These are phyloP conservation scores for Danaus chrysippus DNA, from an alignment of 2,888 invertebrate species.

Conservation along the genomic window DNA sequence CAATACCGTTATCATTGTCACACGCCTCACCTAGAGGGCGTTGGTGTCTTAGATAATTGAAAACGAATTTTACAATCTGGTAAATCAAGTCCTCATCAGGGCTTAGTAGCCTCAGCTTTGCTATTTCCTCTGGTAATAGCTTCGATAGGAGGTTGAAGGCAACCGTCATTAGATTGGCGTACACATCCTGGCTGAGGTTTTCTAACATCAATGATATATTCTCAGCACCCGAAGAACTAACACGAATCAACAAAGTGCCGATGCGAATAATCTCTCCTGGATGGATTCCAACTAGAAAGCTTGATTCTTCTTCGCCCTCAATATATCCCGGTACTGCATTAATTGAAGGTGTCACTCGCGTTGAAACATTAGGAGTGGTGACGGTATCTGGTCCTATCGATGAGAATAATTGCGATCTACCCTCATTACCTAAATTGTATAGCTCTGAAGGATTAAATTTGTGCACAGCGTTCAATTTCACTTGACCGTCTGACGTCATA, in stretches of 20 bases:
- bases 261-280: conserved; percentile 66
- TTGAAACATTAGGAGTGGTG: conserved; percentile 49
- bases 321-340: conserved; percentile 44
- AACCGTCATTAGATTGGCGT: conserved; percentile 63
- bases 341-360: conserved; percentile 43
- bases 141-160: conserved; percentile 58
- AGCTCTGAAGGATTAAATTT: conserved; percentile 63
- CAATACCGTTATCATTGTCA: conserved; percentile 57
- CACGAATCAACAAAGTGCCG: conserved; percentile 53
- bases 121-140: conserved; percentile 59
- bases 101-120: conserved; percentile 54
- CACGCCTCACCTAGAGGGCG: conserved; percentile 58
- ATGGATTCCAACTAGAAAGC: conserved; percentile 54
- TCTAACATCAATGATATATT: conserved; percentile 56
- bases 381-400: conserved; percentile 53
- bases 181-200: conserved; percentile 59
- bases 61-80: conserved; percentile 65
- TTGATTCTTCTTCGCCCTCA: conserved; percentile 43
- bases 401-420: conserved; percentile 55
- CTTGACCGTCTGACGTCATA: conserved; percentile 66
- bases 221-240: conserved; percentile 61
- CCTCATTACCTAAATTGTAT: conserved; percentile 51
- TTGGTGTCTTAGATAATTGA: conserved; percentile 62
- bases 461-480: conserved; percentile 66
- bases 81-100: conserved; percentile 66